Evolutionary conservation across 2,888 invertebrate genomes (phyloP).

Genomic region (Tinea semifulvella): DNA sequence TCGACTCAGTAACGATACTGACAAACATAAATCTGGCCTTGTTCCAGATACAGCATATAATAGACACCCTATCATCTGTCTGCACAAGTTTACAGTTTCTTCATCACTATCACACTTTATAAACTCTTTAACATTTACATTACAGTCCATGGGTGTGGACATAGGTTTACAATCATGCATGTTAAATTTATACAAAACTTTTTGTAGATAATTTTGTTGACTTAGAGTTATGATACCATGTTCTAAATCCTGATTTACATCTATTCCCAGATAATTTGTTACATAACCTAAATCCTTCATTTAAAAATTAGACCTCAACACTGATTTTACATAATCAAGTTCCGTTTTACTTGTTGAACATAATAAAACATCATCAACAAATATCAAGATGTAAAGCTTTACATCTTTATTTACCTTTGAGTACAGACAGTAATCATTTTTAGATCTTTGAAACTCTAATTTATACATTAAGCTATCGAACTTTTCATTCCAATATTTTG

Average conservation of each 20-base stretch:
- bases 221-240: neutral
- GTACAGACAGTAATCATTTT: neutral
- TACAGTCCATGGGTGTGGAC: neutral
- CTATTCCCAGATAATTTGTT: too few relatives aligned
- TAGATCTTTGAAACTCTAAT: neutral
- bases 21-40: too few relatives aligned
- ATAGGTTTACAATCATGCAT: neutral
- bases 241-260: neutral
- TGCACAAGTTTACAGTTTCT: neutral
- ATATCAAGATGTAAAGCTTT: neutral
- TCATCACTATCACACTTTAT: neutral
- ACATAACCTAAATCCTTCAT: too few relatives aligned
- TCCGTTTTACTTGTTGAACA: neutral
- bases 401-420: neutral
- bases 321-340: neutral
- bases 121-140: neutral
- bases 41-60: too few relatives aligned
- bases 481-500: too few relatives aligned
- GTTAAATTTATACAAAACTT: neutral
- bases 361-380: neutral
- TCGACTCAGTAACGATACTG: neutral
- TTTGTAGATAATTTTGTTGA: neutral
- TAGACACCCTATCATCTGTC: neutral
- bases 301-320: neutral
- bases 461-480: too few relatives aligned